Evolutionary conservation across 2,797 vertebrate genomes (phyloP), one percentile per base, ranked within the genome.

Genomic region (Myoxocephalus aenaeus): DNA sequence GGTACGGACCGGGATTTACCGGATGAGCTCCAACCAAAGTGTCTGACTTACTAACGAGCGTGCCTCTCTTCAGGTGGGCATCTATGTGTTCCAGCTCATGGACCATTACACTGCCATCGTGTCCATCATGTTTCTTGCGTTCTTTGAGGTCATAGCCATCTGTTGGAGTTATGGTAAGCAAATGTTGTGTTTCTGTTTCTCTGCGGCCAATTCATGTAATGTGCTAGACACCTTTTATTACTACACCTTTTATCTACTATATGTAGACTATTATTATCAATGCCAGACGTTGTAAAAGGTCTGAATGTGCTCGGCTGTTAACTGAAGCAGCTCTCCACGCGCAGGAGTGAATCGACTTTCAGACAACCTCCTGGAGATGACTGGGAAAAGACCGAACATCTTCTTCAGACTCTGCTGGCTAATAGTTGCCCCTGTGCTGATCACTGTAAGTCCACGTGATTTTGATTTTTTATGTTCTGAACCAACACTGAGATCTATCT

Each of bases 21-120:
- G 5, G 7, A 17, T 44, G 22, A 10, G 59, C n/a, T 62, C n/a
- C 22, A 29, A 57, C 5, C 8, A 64, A 57, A 66, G 9, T 20
- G 54, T 18, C 42, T 27, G 3, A 64, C 9, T 54, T 13, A 17
- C 13, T 69, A 48, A 86, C 75, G 17, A 20, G 10, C 14, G 15
- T 62, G 3, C 83, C 2, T 79, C 22, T 68, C 12, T 70, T 36
- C 88, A 96, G 95, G 94, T 88, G 70, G 95, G 95, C 46, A 95
- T 96, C 80, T 96, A 94, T 18, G 90, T 95, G 27, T 96, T 96
- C 86, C 95, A 96, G 90, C 90, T 96, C 80, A 92, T 96, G 93
- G 95, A 96, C 76, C 95, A 96, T 75, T 96, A 96, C 90, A 95
- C 95, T 1, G 95, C 95, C 34, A 93, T 95, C 13, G 94, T 96